Evolutionary conservation across 2,888 invertebrate genomes (phyloP).

Genomic region (Acleris literana): DNA sequence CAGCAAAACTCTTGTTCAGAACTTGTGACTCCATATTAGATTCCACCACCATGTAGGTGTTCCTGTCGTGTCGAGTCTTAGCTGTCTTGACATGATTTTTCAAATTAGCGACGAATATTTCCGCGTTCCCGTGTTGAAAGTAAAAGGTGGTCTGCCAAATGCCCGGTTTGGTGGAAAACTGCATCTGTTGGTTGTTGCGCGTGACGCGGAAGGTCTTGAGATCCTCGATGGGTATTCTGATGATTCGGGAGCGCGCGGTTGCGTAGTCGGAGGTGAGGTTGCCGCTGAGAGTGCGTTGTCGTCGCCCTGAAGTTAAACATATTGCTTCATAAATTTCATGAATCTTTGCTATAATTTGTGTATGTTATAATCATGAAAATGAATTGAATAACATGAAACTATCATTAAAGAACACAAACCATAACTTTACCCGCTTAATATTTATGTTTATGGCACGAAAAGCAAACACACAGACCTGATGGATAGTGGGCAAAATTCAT

Average conservation of each 20-base stretch:
- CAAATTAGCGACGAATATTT: conserved; percentile 86
- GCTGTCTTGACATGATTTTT: conserved; percentile 86
- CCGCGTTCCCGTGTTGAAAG: conserved; percentile 94
- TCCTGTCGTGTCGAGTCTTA: conserved; percentile 88
- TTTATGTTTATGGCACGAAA: too few species aligned
- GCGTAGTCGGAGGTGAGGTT: conserved; percentile 77
- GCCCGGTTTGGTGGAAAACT: conserved; percentile 71
- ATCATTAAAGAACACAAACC: too few species aligned
- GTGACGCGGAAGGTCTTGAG: conserved; percentile 71
- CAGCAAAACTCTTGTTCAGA: conserved; percentile 93
- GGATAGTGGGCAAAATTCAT: too few species aligned
- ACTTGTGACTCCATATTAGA: conserved; percentile 85
- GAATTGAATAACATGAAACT: too few species aligned
- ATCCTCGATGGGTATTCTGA: conserved; percentile 69
- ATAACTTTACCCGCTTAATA: too few species aligned
- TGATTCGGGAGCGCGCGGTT: conserved; percentile 69
- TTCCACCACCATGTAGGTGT: conserved; percentile 85
- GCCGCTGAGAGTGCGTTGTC: conserved; percentile 85
- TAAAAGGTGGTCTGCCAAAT: conserved; percentile 91
- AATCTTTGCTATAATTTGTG: not conserved
- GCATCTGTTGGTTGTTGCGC: conserved; percentile 73
- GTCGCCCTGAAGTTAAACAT: conserved; percentile 73
- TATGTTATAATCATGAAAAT: too few species aligned
- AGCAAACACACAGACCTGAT: too few species aligned
- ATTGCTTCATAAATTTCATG: not conserved